These are phyloP conservation scores for Oreamnos americanus DNA, from an alignment of 2,113 vertebrate genomes.

Conservation along the genomic window DNA sequence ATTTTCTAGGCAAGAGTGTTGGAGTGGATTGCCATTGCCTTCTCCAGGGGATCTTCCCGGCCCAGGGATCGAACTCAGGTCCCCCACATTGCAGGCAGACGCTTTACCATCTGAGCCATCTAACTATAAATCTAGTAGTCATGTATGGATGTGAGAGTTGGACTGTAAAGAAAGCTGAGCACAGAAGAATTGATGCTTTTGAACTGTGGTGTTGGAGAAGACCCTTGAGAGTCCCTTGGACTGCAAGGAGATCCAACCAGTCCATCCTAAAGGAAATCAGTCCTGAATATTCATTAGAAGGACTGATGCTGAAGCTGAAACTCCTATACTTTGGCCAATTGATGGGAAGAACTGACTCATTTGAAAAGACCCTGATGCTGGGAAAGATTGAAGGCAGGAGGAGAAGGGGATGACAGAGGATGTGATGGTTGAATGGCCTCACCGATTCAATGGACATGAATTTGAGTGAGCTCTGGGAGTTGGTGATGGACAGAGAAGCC, in stretches of 20 bases:
- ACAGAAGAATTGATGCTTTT: neutral
- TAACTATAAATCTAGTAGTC: neutral
- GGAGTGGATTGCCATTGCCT: too few species aligned
- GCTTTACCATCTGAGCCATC: neutral
- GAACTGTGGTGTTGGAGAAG: neutral
- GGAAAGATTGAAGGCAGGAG: neutral
- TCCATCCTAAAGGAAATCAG: neutral
- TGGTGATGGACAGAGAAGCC: neutral
- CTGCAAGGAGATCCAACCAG: neutral
- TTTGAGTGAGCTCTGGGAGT: neutral
- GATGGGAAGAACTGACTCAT: neutral
- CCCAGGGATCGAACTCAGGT: too few species aligned
- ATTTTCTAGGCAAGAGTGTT: too few species aligned
- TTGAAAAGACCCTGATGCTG: neutral
- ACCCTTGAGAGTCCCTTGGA: neutral
- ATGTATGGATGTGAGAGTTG: neutral
- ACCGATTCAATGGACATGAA: neutral
- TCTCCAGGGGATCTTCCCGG: too few species aligned
- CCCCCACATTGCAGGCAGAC: accelerated
- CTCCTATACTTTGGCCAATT: neutral
- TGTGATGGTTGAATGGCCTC: neutral
- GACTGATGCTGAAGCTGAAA: neutral
- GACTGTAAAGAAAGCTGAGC: neutral
- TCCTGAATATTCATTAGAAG: neutral
- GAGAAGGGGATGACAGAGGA: neutral